These are phyloP conservation scores for Patella ulyssiponensis DNA, from an alignment of 2,888 invertebrate genomes.

Conservation along the genomic window DNA sequence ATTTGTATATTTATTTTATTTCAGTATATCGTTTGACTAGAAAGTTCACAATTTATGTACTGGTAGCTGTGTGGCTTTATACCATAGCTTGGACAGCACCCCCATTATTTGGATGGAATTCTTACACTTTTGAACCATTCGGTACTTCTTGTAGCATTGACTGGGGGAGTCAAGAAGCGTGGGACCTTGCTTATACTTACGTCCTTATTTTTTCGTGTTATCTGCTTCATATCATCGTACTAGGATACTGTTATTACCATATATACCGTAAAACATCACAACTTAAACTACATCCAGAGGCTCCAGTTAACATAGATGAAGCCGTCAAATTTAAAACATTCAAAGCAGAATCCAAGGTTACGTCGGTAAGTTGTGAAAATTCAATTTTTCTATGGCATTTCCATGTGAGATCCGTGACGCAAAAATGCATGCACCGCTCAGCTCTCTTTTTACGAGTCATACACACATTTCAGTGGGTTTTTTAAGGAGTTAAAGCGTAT, in stretches of 20 bases:
- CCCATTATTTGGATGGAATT: constrained; percentile 44
- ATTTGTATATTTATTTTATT: constrained; percentile 2
- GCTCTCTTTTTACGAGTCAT: too few species aligned
- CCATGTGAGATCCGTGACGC: too few species aligned
- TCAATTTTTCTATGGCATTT: too few species aligned
- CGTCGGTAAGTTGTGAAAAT: constrained; percentile 17
- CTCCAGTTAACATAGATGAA: constrained; percentile 15
- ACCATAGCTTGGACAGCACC: constrained; percentile 31
- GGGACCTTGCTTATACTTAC: constrained; percentile 39
- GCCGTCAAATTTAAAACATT: constrained; percentile 19
- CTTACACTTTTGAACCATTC: constrained; percentile 43
- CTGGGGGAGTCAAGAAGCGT: constrained; percentile 35
- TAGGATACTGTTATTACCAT: constrained; percentile 38
- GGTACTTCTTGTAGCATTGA: constrained; percentile 47
- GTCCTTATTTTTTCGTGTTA: constrained; percentile 37
- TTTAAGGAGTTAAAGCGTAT: too few species aligned
- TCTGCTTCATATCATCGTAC: constrained; percentile 32
- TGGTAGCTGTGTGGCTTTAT: constrained; percentile 34
- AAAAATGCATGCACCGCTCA: too few species aligned
- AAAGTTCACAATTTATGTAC: constrained; percentile 19
- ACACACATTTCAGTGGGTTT: too few species aligned
- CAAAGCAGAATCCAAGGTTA: constrained; percentile 21
- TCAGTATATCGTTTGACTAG: constrained; percentile 31
- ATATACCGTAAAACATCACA: constrained; percentile 18
- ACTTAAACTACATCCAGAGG: not conserved